These are phyloP conservation scores for Drosophila triauraria DNA, from an alignment of 1,140 invertebrate species.

Conservation along the genomic window DNA sequence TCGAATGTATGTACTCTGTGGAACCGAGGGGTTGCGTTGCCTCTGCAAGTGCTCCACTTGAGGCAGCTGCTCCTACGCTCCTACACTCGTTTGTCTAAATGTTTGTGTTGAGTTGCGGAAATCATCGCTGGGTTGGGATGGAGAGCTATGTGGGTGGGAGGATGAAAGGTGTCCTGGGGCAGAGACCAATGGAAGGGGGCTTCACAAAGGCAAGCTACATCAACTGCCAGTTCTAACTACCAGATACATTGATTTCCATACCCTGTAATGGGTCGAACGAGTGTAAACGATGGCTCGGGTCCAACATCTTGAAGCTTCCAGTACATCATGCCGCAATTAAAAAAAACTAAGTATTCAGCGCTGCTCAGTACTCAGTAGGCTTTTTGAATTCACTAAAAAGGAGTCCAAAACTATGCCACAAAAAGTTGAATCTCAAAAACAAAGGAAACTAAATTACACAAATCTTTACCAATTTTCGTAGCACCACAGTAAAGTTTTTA, in stretches of 20 bases:
- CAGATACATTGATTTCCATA: conserved; percentile 71
- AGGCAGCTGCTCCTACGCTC: conserved; percentile 67
- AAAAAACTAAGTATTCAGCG: no score
- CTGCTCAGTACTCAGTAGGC: background rate
- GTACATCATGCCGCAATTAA: background rate
- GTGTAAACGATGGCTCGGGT: background rate
- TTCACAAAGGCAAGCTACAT: conserved; percentile 52
- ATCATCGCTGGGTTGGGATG: conserved; percentile 21
- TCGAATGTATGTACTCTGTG: conserved; percentile 6
- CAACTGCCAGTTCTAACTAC: conserved; percentile 63
- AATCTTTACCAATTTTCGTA: no score
- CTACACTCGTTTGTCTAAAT: conserved; percentile 67
- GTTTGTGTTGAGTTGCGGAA: conserved; percentile 66
- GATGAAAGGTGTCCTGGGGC: conserved; percentile 4
- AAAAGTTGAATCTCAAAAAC: background rate
- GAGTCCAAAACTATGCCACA: no score
- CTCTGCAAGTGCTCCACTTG: conserved; percentile 69
- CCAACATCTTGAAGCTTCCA: background rate
- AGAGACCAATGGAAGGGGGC: background rate
- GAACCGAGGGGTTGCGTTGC: conserved; percentile 25
- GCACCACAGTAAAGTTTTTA: no score
- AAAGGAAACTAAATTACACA: no score
- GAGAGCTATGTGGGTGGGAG: conserved; percentile 17
- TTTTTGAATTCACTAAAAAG: no score
- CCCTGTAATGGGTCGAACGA: conserved; percentile 6